phyloP scores from a whole-genome alignment of 2,797 vertebrate genomes.

The Scyliorhinus canicula region DNA sequence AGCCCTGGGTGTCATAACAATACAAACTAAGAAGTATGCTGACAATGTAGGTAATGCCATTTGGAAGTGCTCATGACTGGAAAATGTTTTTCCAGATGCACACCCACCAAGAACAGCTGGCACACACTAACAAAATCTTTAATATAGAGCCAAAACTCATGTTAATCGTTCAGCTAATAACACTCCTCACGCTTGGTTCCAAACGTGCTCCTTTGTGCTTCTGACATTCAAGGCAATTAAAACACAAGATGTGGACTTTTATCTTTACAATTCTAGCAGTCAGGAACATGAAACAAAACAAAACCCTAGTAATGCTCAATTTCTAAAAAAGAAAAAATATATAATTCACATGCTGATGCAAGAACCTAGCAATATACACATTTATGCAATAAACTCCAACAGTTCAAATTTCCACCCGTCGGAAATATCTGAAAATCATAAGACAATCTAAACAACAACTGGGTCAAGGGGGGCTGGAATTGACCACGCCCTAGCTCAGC shows the following conservation, averaged over 20 bases:
- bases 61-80: neutral
- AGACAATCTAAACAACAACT: neutral
- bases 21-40: neutral
- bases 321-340: neutral
- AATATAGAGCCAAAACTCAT: slow-evolving; percentile 16
- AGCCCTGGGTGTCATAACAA: no score
- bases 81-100: slow-evolving; percentile 27
- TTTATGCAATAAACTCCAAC: neutral
- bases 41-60: slow-evolving; percentile 1
- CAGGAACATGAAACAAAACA: neutral
- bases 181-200: neutral
- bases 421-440: neutral
- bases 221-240: neutral
- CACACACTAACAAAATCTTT: neutral
- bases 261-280: neutral
- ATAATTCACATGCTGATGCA: neutral
- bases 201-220: slow-evolving; percentile 4
- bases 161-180: neutral
- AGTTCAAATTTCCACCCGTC: neutral
- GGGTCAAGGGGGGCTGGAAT: no score
- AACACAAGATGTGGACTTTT: neutral
- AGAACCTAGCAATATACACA: neutral
- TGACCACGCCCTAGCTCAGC: neutral
- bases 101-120: slow-evolving; percentile 10
- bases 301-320: neutral